Base-by-base conservation (phyloP, 2,888 invertebrate species). In the Diadromus collaris region DNA sequence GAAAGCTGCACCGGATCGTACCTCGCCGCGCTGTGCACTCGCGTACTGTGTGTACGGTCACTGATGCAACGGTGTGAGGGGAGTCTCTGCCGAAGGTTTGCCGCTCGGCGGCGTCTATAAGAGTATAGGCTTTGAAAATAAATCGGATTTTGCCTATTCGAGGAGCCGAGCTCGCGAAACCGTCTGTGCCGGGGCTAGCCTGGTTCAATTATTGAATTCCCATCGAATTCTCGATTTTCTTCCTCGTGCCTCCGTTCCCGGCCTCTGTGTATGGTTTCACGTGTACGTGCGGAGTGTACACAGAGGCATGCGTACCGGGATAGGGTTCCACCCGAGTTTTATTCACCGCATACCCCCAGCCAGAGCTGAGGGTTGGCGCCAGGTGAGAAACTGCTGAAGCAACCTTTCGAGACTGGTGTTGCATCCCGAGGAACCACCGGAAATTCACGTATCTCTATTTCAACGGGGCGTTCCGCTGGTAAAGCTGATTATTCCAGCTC, bases 81-180 rank as follows among this genome's bases (percentile, higher is more conserved):
- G 48, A 21, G 54, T 38, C 16, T 38, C 34, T 67, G 9, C 44
- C 32, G 10, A 34, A 29, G 60, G 48, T 78, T 69, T 60, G 34
- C 67, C 67, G 21, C 44, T 70, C 54, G 16, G 34, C 58, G 19
- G 44, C 16, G 32, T 29, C n/a, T 19, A 13, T 5, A 67, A 19
- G 51, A 21, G 51, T 41, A 51, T 56, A 63, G 77, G 48, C 70
- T 75, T 78, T 61, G 65, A 74, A 71, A 78, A 74, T 78, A 78
- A 78, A 78, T 78, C 74, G 78, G 67, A 78, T 78, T 78, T 75
- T 78, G 54, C 70, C 78, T 67, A 78, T 78, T 75, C 70, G 65
- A 75, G 44, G 56, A 46, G 74, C 10, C 41, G 48, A 60, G 44
- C 71, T 65, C 38, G 67, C 38, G 67, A 67, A 75, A 74, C 60